Evolutionary conservation across 2,888 invertebrate species (phyloP).

Genomic region (Cryptosula pallasiana): DNA sequence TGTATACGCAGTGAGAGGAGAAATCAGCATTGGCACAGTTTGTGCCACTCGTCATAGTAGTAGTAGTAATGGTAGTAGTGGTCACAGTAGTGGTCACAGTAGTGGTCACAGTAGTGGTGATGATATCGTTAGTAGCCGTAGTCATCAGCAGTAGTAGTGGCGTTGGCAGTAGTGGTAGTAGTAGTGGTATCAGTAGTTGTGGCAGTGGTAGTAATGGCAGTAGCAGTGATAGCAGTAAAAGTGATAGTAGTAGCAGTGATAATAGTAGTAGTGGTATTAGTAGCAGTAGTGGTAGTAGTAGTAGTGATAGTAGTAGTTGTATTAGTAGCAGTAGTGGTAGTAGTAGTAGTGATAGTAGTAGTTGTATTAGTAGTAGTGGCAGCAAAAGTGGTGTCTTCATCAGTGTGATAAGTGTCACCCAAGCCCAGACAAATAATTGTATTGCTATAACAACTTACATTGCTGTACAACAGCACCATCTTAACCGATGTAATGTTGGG

Average conservation of each 20-base stretch:
- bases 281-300: not conserved
- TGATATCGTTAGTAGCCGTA: not conserved
- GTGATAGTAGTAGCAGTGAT: not conserved
- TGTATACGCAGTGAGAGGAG: no score
- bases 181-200: not conserved
- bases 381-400: not conserved
- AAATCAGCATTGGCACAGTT: no score
- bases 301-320: constrained; percentile 1
- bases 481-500: not conserved
- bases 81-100: not conserved
- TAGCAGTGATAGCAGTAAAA: not conserved
- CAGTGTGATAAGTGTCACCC: not conserved
- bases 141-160: not conserved
- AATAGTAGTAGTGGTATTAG: not conserved
- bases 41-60: not conserved
- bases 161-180: not conserved
- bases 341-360: not conserved
- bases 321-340: not conserved
- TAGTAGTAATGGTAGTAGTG: not conserved
- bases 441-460: not conserved
- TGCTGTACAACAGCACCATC: not conserved
- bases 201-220: not conserved
- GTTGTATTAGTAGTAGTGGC: constrained; percentile 1
- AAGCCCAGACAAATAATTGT: not conserved
- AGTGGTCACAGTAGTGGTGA: not conserved